Base-by-base conservation (phyloP, 1,140 invertebrate genomes). In the Mya arenaria region DNA sequence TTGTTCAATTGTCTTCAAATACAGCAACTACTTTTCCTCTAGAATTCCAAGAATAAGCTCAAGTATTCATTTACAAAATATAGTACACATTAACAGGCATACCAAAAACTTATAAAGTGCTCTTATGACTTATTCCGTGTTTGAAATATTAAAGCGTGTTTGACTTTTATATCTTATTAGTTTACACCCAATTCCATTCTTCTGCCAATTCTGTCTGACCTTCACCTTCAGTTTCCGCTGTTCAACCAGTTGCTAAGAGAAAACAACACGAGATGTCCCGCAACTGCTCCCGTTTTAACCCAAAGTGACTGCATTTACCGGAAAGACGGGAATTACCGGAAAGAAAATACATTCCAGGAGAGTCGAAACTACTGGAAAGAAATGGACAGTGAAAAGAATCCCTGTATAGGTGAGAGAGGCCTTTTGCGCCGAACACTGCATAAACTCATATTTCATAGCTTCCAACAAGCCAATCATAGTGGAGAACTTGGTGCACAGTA, bases 211-310 rank as follows among this genome's bases (percentile, higher is more conserved):
- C 19, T 10, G 19, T 3, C 32, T 34, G 32, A 36, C 17, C 3
- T 66, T 6, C 23, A 4, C 4, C 62, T 74, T 13, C 55, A 74
- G 72, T 74, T 55, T 36, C 72, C 72, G 0, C 34, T 74, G 4
- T 74, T 74, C 25, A 60, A n/a, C 52, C 30, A 36, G 37, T 34
- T 74, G 2, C 52, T 74, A 25, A 30, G 39, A 39, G 72, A 74
- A 28, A 62, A 56, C 25, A 32, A 62, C 32, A 37, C 34, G 39
- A 15, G 37, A 23, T 60, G 56, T 39, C 72, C 72, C 10, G 72
- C 72, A 30, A 74, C 72, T 5, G 72, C 72, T n/a, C 72, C 72
- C 30, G 72, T 74, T 4, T 19, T 74, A n/a, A n/a, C 48, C 17
- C 17, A 52, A 52, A 52, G 48, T n/a, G 19, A 52, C 25, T n/a